Conservation (phyloP, 1,140 invertebrate species). For the Myzus persicae region DNA sequence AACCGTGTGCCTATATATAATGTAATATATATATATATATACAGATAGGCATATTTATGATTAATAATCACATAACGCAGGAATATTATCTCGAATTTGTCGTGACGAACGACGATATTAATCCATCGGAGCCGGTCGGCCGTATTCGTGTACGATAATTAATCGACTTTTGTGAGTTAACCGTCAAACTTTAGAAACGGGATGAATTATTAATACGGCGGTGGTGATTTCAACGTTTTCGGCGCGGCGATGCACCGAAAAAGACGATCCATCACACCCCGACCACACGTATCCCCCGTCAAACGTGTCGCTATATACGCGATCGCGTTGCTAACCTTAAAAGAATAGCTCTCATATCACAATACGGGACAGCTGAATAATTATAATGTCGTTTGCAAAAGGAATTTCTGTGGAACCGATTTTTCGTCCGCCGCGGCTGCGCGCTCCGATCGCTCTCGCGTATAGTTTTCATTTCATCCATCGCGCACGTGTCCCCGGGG, state of each 20-base stretch:
- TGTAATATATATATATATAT: background rate
- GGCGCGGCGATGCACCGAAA: background rate
- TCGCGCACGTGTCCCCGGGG: background rate
- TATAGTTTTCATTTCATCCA: background rate
- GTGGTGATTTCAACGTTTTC: constrained; percentile 29
- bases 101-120: background rate
- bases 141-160: background rate
- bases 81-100: background rate
- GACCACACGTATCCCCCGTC: background rate
- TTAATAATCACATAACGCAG: background rate
- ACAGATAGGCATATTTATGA: background rate
- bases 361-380: no score
- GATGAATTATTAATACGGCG: background rate
- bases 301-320: background rate
- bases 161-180: constrained; percentile 18
- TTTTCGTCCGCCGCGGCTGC: background rate
- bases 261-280: background rate
- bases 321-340: background rate
- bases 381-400: background rate
- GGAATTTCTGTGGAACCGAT: background rate
- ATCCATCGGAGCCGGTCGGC: background rate
- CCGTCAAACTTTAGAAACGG: background rate
- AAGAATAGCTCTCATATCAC: background rate
- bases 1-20: background rate
- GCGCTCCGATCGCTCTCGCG: background rate